Evolutionary conservation across 2,113 vertebrate genomes (phyloP).

Genomic region (Ptilonorhynchus violaceus): DNA sequence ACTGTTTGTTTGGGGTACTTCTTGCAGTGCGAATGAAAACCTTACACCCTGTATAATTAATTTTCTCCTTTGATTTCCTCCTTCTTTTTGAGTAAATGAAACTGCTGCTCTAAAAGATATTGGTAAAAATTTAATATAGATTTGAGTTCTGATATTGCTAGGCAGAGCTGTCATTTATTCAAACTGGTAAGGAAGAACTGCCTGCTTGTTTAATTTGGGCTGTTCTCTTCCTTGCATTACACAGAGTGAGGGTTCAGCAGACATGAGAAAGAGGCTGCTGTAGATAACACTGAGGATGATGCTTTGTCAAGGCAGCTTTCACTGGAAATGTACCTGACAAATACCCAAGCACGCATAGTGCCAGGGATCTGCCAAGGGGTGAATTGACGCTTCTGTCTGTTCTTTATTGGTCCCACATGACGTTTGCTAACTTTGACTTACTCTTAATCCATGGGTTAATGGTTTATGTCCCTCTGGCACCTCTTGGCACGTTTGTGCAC

Average conservation of each 20-base stretch:
- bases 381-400: not conserved
- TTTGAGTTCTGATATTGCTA: slow-evolving; percentile 32
- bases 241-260: not conserved
- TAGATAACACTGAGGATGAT: not conserved
- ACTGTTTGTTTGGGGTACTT: not conserved
- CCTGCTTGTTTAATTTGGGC: slow-evolving; percentile 5
- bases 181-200: not conserved
- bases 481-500: not conserved
- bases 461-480: not conserved
- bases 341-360: rapidly evolving
- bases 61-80: slow-evolving; percentile 51
- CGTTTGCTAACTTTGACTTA: not conserved
- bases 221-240: not conserved
- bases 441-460: not conserved
- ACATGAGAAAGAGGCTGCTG: not conserved
- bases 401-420: not conserved
- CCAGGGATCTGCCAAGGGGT: not conserved
- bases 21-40: not conserved
- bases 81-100: slow-evolving; percentile 32
- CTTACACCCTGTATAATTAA: not conserved
- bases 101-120: slow-evolving; percentile 2
- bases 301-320: not conserved
- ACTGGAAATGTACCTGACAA: not conserved
- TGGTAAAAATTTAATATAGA: slow-evolving; percentile 68
- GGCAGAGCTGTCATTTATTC: slow-evolving; percentile 1